phyloP scores from a whole-genome alignment of 2,797 vertebrate species.

The Labroides dimidiatus region DNA sequence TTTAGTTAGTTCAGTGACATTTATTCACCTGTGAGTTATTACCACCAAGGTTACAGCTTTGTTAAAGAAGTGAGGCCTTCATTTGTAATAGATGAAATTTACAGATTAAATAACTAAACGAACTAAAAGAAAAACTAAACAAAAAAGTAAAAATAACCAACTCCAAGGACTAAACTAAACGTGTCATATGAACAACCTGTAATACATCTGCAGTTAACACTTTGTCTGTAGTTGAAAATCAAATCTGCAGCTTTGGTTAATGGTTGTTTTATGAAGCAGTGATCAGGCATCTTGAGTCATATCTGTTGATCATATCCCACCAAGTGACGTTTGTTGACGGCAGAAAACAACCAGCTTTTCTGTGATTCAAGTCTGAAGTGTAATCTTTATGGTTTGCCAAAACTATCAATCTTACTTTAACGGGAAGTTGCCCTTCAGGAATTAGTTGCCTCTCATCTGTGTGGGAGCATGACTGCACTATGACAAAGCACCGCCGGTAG shows the following conservation, averaged over 20 bases:
- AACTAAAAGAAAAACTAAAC: neutral
- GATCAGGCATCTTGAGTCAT: neutral
- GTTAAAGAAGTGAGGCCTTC: neutral
- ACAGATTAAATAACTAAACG: neutral
- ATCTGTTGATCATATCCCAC: neutral
- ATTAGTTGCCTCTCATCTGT: constrained; percentile 37
- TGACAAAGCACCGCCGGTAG: constrained; percentile 65
- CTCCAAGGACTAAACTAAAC: neutral
- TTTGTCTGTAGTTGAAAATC: too few relatives aligned
- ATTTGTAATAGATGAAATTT: neutral
- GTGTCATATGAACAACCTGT: too few relatives aligned
- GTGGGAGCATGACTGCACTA: constrained; percentile 70
- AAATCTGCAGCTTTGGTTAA: too few relatives aligned
- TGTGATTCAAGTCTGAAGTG: constrained; percentile 24
- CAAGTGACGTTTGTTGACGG: constrained; percentile 1
- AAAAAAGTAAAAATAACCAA: neutral
- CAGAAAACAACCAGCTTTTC: constrained; percentile 5
- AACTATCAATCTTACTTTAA: constrained; percentile 27
- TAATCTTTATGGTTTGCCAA: constrained; percentile 19
- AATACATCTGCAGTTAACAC: too few relatives aligned
- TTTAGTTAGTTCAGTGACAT: neutral
- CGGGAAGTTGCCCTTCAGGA: constrained; percentile 14
- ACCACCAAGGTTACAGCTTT: neutral
- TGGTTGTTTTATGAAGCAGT: too few relatives aligned
- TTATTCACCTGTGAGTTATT: neutral